Conservation (phyloP, 2,888 invertebrate species). For the Perizoma flavofasciatum region DNA sequence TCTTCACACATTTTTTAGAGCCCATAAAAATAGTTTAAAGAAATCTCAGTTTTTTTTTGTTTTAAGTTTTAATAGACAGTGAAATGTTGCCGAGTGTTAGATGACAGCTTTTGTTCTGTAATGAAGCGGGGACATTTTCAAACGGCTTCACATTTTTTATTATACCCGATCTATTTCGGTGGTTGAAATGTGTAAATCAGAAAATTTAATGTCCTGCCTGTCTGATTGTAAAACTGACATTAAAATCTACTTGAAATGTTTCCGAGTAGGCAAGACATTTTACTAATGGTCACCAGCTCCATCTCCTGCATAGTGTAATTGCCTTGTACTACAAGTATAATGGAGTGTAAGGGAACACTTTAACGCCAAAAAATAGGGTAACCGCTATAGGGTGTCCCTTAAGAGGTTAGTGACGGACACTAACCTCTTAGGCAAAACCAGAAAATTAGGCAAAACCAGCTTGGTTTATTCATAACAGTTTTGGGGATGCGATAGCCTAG, state of each 20-base stretch:
- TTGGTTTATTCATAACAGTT: not conserved
- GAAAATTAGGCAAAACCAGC: too few species aligned
- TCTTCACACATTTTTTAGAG: conserved; percentile 80
- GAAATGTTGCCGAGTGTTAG: conserved; percentile 82
- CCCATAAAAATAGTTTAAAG: conserved; percentile 83
- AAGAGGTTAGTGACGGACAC: too few species aligned
- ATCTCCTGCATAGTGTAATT: too few species aligned
- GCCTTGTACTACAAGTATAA: too few species aligned
- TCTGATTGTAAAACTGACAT: conserved; percentile 8
- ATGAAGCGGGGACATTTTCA: conserved; percentile 78
- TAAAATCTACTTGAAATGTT: not conserved
- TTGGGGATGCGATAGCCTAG: too few species aligned
- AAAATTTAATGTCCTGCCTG: conserved; percentile 12
- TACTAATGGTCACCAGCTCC: too few species aligned
- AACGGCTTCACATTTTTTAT: conserved; percentile 72
- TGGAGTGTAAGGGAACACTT: too few species aligned
- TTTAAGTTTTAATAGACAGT: conserved; percentile 76
- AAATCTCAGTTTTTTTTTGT: conserved; percentile 64
- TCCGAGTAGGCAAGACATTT: too few species aligned
- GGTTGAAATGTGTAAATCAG: conserved; percentile 25
- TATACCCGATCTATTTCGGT: conserved; percentile 72
- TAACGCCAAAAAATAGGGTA: too few species aligned
- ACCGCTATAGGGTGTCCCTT: too few species aligned
- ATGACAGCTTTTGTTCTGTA: conserved; percentile 83
- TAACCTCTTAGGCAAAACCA: too few species aligned